phyloP scores from a whole-genome alignment of 2,888 invertebrate species.

The Tuta absoluta region DNA sequence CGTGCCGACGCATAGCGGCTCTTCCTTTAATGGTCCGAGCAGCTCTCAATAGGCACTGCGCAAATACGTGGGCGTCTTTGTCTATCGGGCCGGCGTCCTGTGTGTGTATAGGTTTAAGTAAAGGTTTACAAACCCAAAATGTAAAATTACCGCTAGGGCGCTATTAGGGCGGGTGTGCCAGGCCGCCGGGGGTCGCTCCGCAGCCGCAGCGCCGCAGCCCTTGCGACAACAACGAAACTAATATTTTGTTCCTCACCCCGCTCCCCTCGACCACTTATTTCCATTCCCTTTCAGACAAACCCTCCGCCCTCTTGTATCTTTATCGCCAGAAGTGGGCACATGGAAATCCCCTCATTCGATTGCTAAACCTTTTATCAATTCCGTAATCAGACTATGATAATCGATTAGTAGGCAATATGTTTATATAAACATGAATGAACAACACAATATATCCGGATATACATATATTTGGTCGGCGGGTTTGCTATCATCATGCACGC shows the following conservation, averaged over 20 bases:
- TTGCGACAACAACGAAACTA: conserved; percentile 83
- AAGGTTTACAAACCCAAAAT: conserved; percentile 81
- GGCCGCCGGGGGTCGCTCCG: conserved; percentile 74
- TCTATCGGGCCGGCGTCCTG: conserved; percentile 16
- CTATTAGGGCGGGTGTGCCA: conserved; percentile 76
- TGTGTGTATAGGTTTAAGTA: conserved; percentile 67
- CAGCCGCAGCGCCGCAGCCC: conserved; percentile 79
- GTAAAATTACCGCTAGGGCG: conserved; percentile 81
- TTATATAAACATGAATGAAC: neutral
- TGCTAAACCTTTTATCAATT: conserved; percentile 2
- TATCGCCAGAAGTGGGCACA: conserved; percentile 9
- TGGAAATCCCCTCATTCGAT: neutral
- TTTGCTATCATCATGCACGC: conserved; percentile 62
- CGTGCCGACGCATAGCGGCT: conserved; percentile 12
- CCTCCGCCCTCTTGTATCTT: conserved; percentile 39
- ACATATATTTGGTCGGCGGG: conserved; percentile 57
- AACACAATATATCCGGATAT: neutral
- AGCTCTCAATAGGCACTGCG: neutral
- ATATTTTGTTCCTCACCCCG: conserved; percentile 81
- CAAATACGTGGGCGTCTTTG: conserved; percentile 12
- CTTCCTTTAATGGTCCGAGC: neutral
- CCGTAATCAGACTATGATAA: neutral
- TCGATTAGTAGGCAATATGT: conserved; percentile 4
- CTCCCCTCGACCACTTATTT: conserved; percentile 65
- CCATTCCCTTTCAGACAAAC: conserved; percentile 47